Evolutionary conservation across 2,797 vertebrate genomes (phyloP).

Genomic region (Lepilemur ruficaudatus): DNA sequence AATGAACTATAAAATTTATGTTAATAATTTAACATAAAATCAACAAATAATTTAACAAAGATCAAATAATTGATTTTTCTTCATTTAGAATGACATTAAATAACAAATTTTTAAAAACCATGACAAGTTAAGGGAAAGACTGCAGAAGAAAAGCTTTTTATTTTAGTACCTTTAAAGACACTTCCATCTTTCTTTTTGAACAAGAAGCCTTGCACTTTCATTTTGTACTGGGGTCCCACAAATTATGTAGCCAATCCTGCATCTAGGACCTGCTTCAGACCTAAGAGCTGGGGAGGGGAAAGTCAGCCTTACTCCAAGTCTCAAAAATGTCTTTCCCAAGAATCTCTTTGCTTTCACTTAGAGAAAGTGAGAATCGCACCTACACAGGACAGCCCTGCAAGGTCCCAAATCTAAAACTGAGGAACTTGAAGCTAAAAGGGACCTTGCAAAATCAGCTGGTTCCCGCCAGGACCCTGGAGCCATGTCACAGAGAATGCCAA

Average conservation of each 20-base stretch:
- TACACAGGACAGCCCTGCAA: background rate
- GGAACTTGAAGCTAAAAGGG: background rate
- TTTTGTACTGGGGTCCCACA: background rate
- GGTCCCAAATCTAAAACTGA: background rate
- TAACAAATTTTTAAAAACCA: background rate
- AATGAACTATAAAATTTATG: background rate
- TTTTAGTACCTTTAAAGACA: background rate
- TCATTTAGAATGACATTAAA: constrained; percentile 14
- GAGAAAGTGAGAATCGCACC: background rate
- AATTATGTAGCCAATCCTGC: background rate
- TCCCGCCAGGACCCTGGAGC: background rate
- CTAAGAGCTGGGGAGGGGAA: background rate
- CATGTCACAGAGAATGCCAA: background rate
- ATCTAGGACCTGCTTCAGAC: background rate
- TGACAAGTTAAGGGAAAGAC: background rate
- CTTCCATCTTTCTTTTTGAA: background rate
- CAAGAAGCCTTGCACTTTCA: background rate
- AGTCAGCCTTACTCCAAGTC: background rate
- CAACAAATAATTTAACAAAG: too few relatives aligned
- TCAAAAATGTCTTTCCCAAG: background rate
- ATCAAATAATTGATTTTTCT: background rate
- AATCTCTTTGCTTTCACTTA: background rate
- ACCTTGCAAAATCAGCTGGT: background rate
- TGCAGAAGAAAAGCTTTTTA: background rate
- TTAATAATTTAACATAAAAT: background rate